phyloP scores from a whole-genome alignment of 2,888 invertebrate species.

The Thysanoteuthis rhombus region DNA sequence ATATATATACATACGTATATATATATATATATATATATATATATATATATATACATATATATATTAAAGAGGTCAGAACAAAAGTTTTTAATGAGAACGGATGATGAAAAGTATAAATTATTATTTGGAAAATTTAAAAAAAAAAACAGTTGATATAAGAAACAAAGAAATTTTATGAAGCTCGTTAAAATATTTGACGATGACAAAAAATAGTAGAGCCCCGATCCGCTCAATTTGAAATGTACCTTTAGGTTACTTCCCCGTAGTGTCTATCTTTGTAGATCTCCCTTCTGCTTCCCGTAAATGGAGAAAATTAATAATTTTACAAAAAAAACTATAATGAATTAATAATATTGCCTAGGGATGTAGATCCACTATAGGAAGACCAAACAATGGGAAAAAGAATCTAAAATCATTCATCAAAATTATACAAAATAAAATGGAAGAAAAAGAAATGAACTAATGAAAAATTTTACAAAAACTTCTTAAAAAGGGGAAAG shows the following conservation, averaged over 20 bases:
- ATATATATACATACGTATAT: background rate
- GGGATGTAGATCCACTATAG: background rate
- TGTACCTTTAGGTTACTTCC: background rate
- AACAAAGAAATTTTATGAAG: background rate
- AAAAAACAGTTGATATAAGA: background rate
- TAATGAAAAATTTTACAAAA: background rate
- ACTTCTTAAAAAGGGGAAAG: background rate
- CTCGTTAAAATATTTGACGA: background rate
- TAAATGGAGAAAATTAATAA: background rate
- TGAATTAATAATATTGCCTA: background rate
- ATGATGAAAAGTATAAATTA: background rate
- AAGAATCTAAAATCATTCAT: background rate
- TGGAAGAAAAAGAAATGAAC: background rate
- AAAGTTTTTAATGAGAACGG: background rate
- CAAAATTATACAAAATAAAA: background rate
- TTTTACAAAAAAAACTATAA: background rate
- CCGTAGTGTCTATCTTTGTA: background rate
- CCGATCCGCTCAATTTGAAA: background rate
- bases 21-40: background rate
- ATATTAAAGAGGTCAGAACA: background rate
- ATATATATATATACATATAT: background rate
- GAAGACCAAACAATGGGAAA: background rate
- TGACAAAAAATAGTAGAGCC: background rate
- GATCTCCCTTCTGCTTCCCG: conserved; percentile 12
- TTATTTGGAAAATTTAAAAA: background rate